Evolutionary conservation across 2,113 vertebrate species (phyloP).

Genomic region (Eublepharis macularius): DNA sequence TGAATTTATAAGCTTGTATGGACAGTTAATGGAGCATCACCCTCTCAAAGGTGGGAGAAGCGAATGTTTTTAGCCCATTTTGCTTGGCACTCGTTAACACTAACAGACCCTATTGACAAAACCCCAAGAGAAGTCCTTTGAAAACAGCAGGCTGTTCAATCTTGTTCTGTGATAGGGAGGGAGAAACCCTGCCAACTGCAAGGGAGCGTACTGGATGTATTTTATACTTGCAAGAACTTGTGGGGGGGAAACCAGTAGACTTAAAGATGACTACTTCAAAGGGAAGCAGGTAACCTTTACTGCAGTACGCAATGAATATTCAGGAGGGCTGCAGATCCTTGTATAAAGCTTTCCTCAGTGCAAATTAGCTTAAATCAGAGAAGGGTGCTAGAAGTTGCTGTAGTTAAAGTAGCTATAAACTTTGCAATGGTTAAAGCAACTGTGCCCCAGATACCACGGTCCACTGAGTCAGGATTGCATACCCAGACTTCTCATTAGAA

Average conservation of each 20-base stretch:
- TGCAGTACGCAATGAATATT: background rate
- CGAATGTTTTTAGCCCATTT: background rate
- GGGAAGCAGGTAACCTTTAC: background rate
- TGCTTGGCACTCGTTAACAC: background rate
- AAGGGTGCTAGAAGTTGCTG: background rate
- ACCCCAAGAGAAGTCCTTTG: too few species aligned
- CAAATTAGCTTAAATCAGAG: background rate
- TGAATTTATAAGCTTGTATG: background rate
- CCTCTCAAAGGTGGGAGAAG: background rate
- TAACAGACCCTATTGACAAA: background rate
- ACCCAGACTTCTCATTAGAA: background rate
- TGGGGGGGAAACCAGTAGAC: background rate
- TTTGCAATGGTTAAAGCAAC: background rate
- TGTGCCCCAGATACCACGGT: slow-evolving; percentile 7
- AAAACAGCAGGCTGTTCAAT: background rate
- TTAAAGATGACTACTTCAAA: background rate
- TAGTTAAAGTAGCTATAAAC: slow-evolving; percentile 3
- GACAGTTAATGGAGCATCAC: background rate
- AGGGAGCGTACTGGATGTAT: too few species aligned
- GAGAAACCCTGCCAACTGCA: background rate
- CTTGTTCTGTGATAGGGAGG: background rate
- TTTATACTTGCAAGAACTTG: background rate
- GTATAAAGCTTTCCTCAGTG: background rate
- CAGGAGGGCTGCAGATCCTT: background rate
- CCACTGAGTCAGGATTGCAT: background rate